Base-by-base conservation (phyloP, 2,113 vertebrate genomes). In the Seriola aureovittata region DNA sequence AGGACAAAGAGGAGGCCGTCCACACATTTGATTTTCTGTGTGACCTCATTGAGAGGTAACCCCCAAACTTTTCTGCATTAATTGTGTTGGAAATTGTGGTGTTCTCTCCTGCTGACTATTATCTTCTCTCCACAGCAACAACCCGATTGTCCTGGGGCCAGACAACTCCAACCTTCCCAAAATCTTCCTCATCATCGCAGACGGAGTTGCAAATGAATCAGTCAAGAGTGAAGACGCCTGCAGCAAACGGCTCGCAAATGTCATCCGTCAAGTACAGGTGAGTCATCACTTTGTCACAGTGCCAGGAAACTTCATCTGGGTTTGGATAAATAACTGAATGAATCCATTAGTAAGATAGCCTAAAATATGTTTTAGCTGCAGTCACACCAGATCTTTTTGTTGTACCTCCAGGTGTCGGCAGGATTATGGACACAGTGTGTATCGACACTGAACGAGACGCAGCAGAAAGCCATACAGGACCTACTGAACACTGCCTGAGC, bases 1-100 rank as follows among this genome's bases (percentile, higher is more conserved):
- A 99, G 91, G 99, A 99, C 92, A 99, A 99, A 91, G 99, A 99
- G 88, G 99, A 99, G 92, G 98, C 98, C 7, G 96, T 98, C 75
- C 97, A 99, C 93, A 97, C 97, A 2, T 99, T 99, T 83, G 97
- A 92, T 93, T 99, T 98, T 44, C 94, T 99, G 57, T 99, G 98
- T 67, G 98, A 99, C 91, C 96, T 99, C 80, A 98, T 99, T 54
- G 98, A 99, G 94, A 99, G 97, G 98, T 99, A 75, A 4, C 23
- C 7, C 1, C 8, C 9, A 0, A 1, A 40, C 32, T 19, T 8
- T 0, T 0, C 13, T 6, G 1, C 5, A 1, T 9, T n/a, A n/a
- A 54, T 40, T 14, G 7, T 23, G 8, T 4, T 12, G 44, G 16
- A 65, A 2, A 16, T 29, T 52, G 17, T 10, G 32, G 12, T 8